Conservation (phyloP, 2,888 invertebrate species). For the Glomeris marginata region DNA sequence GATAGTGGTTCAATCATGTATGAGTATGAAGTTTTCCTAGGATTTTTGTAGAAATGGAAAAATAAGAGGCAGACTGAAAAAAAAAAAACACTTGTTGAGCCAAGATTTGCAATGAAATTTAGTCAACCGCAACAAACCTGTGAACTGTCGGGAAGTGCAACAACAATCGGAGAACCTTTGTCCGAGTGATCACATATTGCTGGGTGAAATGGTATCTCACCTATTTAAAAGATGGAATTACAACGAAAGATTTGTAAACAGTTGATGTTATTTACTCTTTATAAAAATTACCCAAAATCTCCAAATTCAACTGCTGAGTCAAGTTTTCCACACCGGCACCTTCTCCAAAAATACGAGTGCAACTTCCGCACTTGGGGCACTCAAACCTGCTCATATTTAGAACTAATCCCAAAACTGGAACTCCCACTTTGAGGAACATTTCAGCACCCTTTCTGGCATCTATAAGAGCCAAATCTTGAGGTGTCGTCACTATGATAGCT, state of each 20-base stretch:
- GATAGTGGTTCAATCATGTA: no score
- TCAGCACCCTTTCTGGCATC: constrained; percentile 70
- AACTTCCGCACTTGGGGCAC: constrained; percentile 61
- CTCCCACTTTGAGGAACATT: constrained; percentile 70
- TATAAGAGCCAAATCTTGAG: constrained; percentile 71
- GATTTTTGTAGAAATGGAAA: no score
- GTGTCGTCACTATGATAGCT: constrained; percentile 64
- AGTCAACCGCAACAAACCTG: neutral
- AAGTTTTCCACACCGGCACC: constrained; percentile 39
- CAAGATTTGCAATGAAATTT: no score
- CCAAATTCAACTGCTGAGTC: constrained; percentile 37
- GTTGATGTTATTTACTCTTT: no score
- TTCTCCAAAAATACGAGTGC: constrained; percentile 55
- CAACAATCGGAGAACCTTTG: constrained; percentile 4
- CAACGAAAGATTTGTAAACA: no score
- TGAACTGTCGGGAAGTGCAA: constrained; percentile 2
- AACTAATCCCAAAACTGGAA: constrained; percentile 72
- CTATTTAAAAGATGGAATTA: neutral
- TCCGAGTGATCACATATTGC: constrained; percentile 5
- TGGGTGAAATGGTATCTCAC: constrained; percentile 1
- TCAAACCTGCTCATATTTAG: constrained; percentile 75
- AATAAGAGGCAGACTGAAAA: no score
- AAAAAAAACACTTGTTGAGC: no score
- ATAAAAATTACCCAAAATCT: constrained; percentile 35
- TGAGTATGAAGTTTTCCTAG: no score